phyloP scores from a whole-genome alignment of 2,113 vertebrate genomes.

The Hemicordylus capensis region DNA sequence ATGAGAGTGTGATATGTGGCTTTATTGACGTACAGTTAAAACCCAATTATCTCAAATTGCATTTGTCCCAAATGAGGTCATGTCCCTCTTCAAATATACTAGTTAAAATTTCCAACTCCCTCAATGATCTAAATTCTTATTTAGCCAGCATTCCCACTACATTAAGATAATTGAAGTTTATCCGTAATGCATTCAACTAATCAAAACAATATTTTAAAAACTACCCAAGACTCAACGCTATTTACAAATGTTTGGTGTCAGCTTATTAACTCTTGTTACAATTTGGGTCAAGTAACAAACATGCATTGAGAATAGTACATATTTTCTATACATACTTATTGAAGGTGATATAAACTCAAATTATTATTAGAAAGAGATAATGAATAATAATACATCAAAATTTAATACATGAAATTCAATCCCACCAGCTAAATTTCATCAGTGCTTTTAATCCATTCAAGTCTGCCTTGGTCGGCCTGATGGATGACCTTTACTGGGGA shows the following conservation, averaged over 20 bases:
- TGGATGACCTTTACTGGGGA: too few species aligned
- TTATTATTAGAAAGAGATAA: neutral
- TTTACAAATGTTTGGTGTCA: neutral
- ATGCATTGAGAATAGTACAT: neutral
- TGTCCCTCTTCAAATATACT: neutral
- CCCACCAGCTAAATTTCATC: neutral
- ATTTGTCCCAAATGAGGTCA: neutral
- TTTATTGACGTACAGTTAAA: slow-evolving; percentile 8
- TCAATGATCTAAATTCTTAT: slow-evolving; percentile 11
- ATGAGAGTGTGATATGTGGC: neutral
- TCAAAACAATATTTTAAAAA: neutral
- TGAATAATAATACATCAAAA: neutral
- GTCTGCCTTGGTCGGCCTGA: too few species aligned
- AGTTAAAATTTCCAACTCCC: neutral
- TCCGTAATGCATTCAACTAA: slow-evolving; percentile 1
- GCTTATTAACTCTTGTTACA: slow-evolving; percentile 1
- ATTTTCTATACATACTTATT: neutral
- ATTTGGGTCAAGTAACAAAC: neutral
- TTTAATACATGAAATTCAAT: neutral
- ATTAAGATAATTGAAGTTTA: slow-evolving; percentile 14
- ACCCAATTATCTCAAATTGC: neutral
- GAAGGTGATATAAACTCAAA: neutral
- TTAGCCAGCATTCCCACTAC: neutral
- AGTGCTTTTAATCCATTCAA: neutral
- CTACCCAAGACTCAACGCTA: neutral